Percentiles rank a stretch among this genome's conserved stretches.
Conservation (phyloP, 1,140 invertebrate genomes). For the Aphis craccivora region DNA sequence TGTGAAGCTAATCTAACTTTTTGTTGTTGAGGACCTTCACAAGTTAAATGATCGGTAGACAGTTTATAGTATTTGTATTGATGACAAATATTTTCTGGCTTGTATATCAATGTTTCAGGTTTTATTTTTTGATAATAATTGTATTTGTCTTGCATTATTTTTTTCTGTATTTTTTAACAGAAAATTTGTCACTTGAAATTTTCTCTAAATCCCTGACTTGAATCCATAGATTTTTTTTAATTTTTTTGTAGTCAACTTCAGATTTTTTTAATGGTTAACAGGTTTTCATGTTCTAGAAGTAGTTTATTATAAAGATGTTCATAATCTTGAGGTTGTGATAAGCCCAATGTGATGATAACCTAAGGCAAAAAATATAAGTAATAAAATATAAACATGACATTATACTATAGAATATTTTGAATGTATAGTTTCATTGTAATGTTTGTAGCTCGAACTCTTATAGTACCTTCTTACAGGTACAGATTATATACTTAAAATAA, state of each 20-base stretch:
- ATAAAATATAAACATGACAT: too few species aligned
- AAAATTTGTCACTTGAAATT: not conserved
- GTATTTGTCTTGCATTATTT: not conserved
- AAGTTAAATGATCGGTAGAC: constrained; percentile 53
- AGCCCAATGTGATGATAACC: too few species aligned
- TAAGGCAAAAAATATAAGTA: too few species aligned
- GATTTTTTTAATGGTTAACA: too few species aligned
- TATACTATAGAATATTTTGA: too few species aligned
- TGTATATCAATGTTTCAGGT: not conserved
- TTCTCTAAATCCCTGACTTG: not conserved
- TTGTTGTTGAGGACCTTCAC: constrained; percentile 58
- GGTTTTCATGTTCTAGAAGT: too few species aligned
- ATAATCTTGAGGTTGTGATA: not conserved
- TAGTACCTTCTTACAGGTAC: too few species aligned
- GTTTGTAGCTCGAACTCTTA: too few species aligned
- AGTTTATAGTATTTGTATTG: constrained; percentile 59
- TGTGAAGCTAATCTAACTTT: constrained; percentile 59
- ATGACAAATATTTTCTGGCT: constrained; percentile 16
- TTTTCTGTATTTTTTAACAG: not conserved
- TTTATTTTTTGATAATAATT: constrained; percentile 14
- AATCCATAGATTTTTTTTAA: not conserved
- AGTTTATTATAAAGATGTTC: too few species aligned
- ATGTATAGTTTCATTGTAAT: too few species aligned
- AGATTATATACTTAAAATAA: too few species aligned
- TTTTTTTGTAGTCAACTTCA: constrained; percentile 14